Base-by-base conservation (phyloP, 1,140 invertebrate genomes). In the Armadillidium nasatum region DNA sequence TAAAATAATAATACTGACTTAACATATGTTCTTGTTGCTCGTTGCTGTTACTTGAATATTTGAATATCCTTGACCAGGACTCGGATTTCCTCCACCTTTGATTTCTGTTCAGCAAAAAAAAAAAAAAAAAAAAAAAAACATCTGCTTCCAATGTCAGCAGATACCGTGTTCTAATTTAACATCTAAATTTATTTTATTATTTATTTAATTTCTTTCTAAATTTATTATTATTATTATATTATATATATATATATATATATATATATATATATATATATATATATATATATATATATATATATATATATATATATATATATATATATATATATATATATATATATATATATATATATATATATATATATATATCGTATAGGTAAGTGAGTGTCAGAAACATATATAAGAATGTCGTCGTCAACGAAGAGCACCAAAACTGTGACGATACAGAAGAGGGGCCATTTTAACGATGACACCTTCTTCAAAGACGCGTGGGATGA, bases 401-500 rank as follows among this genome's bases (percentile, higher is more conserved):
- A 33, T 33, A 1, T 1, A 33, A 33, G 33, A 60, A 60, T 60
- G n/a, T 44, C 22, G 73, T 54, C 73, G 45, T 44, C 73, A 11
- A 81, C 80, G 1, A 81, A 81, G 33, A 78, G 77, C 0, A 81
- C 80, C 19, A 77, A 77, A 46, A 79, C 80, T 0, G 77, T 81
- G 15, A 77, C 77, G 7, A 75, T 81, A 21, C 72, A 81, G 70
- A 79, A 50, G 77, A 72, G 77, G 21, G 80, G 80, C 1, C 44
- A 66, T n/a, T 81, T 81, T 66, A 23, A 72, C 43, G 80, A 81
- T 21, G 80, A 81, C 77, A 73, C 80, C 45, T 81, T 81, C 80
- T 81, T 81, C 77, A 81, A 75, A 75, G 80, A 79, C 76, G 78
- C 80, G 3, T 73, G 69, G 80, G 77, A 81, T 2, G 75, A 76